phyloP scores from a whole-genome alignment of 2,113 vertebrate species.

The Arizona elegans region DNA sequence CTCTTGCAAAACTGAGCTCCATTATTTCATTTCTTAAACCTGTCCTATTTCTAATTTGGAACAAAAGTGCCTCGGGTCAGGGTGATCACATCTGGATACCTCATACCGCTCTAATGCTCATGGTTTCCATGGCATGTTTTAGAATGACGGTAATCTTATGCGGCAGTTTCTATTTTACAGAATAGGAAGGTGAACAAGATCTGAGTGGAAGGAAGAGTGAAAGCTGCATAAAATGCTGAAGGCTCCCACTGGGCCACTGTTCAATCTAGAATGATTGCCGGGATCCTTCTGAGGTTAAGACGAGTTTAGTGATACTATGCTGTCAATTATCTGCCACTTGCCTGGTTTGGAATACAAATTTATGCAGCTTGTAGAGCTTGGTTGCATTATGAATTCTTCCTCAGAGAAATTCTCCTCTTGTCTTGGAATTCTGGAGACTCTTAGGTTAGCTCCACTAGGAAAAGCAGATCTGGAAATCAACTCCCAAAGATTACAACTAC shows the following conservation, averaged over 20 bases:
- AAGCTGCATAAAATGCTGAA: conserved; percentile 34
- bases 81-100: conserved; percentile 2
- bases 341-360: background rate
- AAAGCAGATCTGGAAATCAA: background rate
- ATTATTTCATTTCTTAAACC: background rate
- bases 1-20: conserved; percentile 11
- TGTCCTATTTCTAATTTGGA: conserved; percentile 24
- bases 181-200: conserved; percentile 58
- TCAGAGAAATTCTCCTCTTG: background rate
- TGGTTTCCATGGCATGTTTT: background rate
- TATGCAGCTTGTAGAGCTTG: background rate
- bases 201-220: background rate
- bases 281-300: background rate
- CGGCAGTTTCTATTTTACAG: background rate
- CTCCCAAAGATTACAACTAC: background rate
- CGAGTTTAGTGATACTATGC: background rate
- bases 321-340: background rate
- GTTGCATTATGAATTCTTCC: background rate
- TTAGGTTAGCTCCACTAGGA: background rate
- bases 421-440: background rate
- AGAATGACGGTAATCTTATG: background rate
- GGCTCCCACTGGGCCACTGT: conserved; percentile 14
- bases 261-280: background rate
- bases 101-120: background rate
- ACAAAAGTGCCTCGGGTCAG: background rate